These are phyloP conservation scores for Corythornis cristatus DNA, from an alignment of 2,113 vertebrate species.

Conservation along the genomic window DNA sequence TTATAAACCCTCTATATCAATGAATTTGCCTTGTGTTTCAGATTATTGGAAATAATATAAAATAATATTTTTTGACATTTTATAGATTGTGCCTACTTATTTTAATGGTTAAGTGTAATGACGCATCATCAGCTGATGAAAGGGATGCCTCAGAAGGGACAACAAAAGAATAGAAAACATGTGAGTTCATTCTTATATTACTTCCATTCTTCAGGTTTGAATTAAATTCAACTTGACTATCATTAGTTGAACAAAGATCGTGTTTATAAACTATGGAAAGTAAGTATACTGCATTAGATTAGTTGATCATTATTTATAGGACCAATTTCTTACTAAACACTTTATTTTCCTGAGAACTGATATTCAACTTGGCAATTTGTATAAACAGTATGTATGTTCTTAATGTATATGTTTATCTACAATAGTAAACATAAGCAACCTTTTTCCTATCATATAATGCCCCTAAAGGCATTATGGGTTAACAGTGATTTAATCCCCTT, in stretches of 20 bases:
- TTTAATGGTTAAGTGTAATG: background rate
- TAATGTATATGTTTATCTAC: conserved; percentile 53
- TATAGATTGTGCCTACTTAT: background rate
- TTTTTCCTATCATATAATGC: conserved; percentile 64
- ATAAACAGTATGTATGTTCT: conserved; percentile 47
- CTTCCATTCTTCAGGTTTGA: conserved; percentile 2
- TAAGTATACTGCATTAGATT: background rate
- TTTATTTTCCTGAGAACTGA: conserved; percentile 19
- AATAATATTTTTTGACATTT: background rate
- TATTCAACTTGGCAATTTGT: conserved; percentile 4
- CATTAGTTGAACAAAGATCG: background rate
- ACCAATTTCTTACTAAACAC: background rate
- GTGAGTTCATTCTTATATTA: background rate
- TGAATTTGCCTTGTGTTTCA: conserved; percentile 46
- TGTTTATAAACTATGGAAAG: background rate
- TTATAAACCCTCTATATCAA: background rate
- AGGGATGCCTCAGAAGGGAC: background rate
- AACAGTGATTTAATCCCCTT: conserved; percentile 92
- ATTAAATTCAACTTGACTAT: background rate
- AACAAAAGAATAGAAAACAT: background rate
- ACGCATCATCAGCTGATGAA: conserved; percentile 16
- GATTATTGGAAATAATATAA: background rate
- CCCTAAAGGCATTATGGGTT: conserved; percentile 88
- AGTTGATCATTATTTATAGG: background rate
- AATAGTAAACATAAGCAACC: conserved; percentile 64